Base-by-base conservation (phyloP, 2,797 vertebrate genomes). In the Kryptopterus vitreolus region DNA sequence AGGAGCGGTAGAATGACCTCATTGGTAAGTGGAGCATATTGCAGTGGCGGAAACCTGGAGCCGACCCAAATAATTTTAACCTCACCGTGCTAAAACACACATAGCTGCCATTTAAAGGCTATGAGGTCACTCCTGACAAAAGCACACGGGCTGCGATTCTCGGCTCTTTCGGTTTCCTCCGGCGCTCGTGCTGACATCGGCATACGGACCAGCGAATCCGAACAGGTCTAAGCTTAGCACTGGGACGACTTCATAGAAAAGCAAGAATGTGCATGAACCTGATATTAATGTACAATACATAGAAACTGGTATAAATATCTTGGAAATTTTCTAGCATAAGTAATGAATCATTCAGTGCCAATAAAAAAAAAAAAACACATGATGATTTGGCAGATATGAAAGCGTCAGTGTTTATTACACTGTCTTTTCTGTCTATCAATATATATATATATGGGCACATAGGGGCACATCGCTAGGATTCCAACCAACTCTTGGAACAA, bases 1-100 rank as follows among this genome's bases (percentile, higher is more conserved):
- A 62, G 73, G 75, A 79, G 50, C 31, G 62, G 79, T 57, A 55
- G 46, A 85, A 52, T 86, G 81, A 86, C 81, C 82, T 86, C 83
- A 86, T 78, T 85, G 81, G 77, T 78, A 78, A 86, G 75, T 70
- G 46, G 78, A 68, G 79, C 81, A 82, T 79, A 78, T 74, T 79
- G 79, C 83, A 81, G 85, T 86, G 85, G 85, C 59, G 70, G 78
- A 85, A 84, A 86, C 69, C 75, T 53, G 72, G 77, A 85, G 81
- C 29, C 69, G 74, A 58, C 15, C 52, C 65, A 78, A 83, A 80
- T 83, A 83, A 83, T 83, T 83, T 81, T 83, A 86, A 86, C 83
- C 80, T 82, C 70, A 78, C 72, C 52, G 72, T 50, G 48, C 81
- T 55, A 83, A 82, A 85, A 85, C 43, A 74, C 58, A 80, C 83